Base-by-base conservation (phyloP, 2,888 invertebrate species). In the Chrysina gloriosa region DNA sequence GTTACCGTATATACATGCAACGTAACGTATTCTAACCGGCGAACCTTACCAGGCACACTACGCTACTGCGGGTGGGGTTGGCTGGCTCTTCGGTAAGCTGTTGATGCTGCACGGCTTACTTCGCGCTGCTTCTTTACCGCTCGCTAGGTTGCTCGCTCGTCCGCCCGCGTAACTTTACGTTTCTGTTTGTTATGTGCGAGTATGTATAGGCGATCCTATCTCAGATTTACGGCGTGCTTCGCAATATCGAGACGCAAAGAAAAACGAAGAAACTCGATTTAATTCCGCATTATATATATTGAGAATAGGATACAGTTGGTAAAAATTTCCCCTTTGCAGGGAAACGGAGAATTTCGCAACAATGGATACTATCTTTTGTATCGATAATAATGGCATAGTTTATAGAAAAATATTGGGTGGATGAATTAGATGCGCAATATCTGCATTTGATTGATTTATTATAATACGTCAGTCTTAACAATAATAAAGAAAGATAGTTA, bases 201-300 rank as follows among this genome's bases (percentile, higher is more conserved):
- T 56, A 67, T 66, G 67, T 63, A 63, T 52, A 45, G 27, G 42
- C 65, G 69, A 69, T 69, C 63, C 66, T 69, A 69, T 69, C 69
- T 45, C 47, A 63, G 52, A 69, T 69, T 69, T 69, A 66, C 65
- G 65, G 58, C 69, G 65, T 66, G 69, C 50, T 48, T 50, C 39
- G 65, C 58, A 54, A 42, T 65, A 54, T 65, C 65, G 54, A 27
- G 31, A 25, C 9, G 42, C 19, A 54, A 52, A 54, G 23, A 48
- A 54, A 54, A 54, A 54, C 34, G 34, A 54, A 34, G 36, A 56
- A 56, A 56, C 54, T 54, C 54, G 34, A 54, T 56, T 56, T 56
- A 65, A 42, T 48, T 63, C 47, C 48, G 63, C 48, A 23, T 63
- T 48, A 48, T 63, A 63, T 63, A 63, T 34, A 48, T 45, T 63